Evolutionary conservation across 2,797 vertebrate species (phyloP), one percentile per base, ranked within the genome.

Genomic region (Leptoclinus maculatus): DNA sequence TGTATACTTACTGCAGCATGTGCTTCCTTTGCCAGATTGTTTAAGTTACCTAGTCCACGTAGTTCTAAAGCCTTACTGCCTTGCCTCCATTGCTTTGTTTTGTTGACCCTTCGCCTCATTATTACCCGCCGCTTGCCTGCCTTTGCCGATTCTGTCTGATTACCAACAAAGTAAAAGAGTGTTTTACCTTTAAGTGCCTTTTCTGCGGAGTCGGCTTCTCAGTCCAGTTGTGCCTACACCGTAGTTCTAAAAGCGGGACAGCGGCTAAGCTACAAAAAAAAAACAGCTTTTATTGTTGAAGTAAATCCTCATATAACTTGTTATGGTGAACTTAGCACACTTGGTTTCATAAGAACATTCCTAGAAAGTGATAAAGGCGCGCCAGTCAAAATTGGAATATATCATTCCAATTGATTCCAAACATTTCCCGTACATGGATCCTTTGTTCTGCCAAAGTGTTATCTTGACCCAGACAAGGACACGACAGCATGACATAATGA

Each of bases 31-130:
- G 41, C 45, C 34, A 21, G 11, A 16, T 9, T 51, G 29, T 57
- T 57, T 36, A 39, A 54, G 49, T 45, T 7, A 21, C 54, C 57
- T 21, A 5, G 8, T 25, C 14, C 39, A 9, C 5, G 2, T 36
- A n/a, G 27, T 38, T 41, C 27, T 34, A 21, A 3, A 25, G 32
- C 23, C 36, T 16, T 60, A 19, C 66, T 6, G 21, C 34, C 36
- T 76, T 13, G 4, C n/a, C 56, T 59, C 27, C 21, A 32, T 23
- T 29, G 17, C n/a, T 66, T 29, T n/a, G 54, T 49, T 34, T 47
- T 71, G 43, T 47, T 59, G 71, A 76, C 29, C 56, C 51, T 59
- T 45, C 57, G 54, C 65, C 63, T 57, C 71, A 66, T 38, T 21
- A 78, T 21, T 56, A 21, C 64, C 43, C 3, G 12, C 66, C 5